Percentiles rank a stretch among this genome's conserved stretches.
Evolutionary conservation across 2,113 vertebrate genomes (phyloP).

Genomic region (Balaenoptera acutorostrata): DNA sequence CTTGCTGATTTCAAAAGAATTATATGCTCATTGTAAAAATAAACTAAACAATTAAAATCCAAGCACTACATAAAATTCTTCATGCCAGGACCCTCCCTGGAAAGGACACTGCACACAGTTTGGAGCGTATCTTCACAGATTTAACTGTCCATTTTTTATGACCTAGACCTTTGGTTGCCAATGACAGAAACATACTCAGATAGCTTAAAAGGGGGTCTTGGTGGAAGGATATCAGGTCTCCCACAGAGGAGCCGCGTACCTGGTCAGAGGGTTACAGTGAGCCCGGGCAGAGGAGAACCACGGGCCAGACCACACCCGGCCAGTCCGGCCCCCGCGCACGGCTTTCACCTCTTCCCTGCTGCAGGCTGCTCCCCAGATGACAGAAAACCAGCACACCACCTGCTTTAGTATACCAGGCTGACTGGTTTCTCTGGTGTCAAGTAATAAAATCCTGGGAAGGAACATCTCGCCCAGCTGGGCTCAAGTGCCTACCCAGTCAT

Average conservation of each 20-base stretch:
- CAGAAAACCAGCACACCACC: not conserved
- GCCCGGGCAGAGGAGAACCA: too few species aligned
- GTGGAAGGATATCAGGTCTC: not conserved
- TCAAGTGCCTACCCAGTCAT: not conserved
- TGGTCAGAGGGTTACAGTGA: not conserved
- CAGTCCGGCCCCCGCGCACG: rapidly evolving
- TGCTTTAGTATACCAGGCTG: not conserved
- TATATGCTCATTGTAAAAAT: not conserved
- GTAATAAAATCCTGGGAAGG: not conserved
- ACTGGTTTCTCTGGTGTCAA: not conserved
- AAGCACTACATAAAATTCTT: not conserved
- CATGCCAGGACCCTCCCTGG: not conserved
- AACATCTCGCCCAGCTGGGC: not conserved
- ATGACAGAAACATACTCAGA: not conserved
- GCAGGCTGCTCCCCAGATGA: not conserved
- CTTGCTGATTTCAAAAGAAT: not conserved
- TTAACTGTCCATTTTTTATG: not conserved
- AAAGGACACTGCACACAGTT: not conserved
- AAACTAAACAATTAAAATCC: not conserved
- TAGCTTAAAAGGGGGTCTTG: not conserved
- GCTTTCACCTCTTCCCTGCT: not conserved
- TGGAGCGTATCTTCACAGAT: not conserved
- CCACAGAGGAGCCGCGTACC: rapidly evolving
- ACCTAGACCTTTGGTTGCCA: not conserved
- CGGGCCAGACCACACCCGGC: not conserved